phyloP scores from a whole-genome alignment of 53 echinoderm and acorn worm genomes.

The Antedon mediterranea region DNA sequence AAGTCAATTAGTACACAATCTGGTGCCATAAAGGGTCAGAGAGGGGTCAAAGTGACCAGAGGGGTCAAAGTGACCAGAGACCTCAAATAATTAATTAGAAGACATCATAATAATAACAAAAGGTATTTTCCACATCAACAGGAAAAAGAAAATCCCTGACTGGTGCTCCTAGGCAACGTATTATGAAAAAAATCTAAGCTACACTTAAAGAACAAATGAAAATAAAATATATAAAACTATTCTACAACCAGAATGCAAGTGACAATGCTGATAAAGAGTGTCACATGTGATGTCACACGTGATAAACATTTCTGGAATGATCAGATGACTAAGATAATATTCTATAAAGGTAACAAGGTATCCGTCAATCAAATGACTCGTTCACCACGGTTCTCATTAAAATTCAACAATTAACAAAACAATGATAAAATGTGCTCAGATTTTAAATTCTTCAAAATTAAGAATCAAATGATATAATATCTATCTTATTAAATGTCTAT shows the following conservation, averaged over 20 bases:
- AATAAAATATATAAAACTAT: constrained; percentile 1
- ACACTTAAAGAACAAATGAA: neutral
- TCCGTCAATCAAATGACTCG: neutral
- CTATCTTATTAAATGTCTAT: neutral
- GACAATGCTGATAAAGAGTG: too few species aligned
- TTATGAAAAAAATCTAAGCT: neutral
- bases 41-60: neutral
- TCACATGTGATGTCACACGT: too few species aligned
- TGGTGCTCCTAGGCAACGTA: neutral
- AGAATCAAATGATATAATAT: neutral
- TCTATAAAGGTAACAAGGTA: neutral
- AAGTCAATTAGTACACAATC: neutral
- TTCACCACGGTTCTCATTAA: neutral
- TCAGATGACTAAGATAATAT: neutral
- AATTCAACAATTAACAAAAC: neutral
- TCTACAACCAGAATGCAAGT: constrained; percentile 1
- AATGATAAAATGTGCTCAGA: neutral
- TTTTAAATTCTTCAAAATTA: neutral
- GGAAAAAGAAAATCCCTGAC: neutral
- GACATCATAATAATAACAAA: neutral
- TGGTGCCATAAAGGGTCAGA: neutral
- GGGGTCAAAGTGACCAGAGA: neutral
- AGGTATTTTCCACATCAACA: neutral
- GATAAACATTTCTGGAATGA: neutral
- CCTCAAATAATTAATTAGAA: neutral